Evolutionary conservation across 2,113 vertebrate species (phyloP), one percentile per base, ranked within the genome.

Genomic region (Nothoprocta pentlandii): DNA sequence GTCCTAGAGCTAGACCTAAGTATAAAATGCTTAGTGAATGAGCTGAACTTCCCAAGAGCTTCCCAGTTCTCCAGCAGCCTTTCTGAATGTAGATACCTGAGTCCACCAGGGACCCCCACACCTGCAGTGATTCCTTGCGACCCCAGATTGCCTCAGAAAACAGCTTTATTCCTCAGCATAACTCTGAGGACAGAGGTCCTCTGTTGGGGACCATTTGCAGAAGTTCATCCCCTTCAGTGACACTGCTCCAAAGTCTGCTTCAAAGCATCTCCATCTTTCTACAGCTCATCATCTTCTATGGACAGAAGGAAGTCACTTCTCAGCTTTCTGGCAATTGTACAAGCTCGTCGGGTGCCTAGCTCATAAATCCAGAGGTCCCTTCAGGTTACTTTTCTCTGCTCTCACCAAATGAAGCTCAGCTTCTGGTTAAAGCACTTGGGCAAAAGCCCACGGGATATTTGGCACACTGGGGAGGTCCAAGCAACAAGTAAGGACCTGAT

Each of bases 31-130:
- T 15, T 58, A 44, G 64, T 58, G 80, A 75, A 71, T 44, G 34
- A 92, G 85, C n/a, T 80, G 87, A 28, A 85, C 39, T 77, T 82
- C 76, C 53, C 28, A 64, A 87, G 71, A 80, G 32, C 80, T 79
- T 64, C 42, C 82, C 12, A 9, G 66, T 62, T 28, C 76, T 77
- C 79, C 46, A 25, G 75, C 63, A 87, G 9, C 54, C n/a, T 64
- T 46, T 54, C 74, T 80, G 41, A 26, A 32, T 80, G 68, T 47
- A 83, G 63, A 58, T 16, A n/a, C 9, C 6, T 13, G 32, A 49
- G 47, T 76, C 49, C n/a, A 12, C 7, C 36, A 91, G 77, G 51
- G 15, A 23, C 30, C 63, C 67, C 76, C 21, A 34, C 34, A n/a
- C 59, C 49, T 74, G 67, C 39, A 79, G 71, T 51, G 14, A 80